phyloP scores from a whole-genome alignment of 2,888 invertebrate species.

The Vesta saturnalis region DNA sequence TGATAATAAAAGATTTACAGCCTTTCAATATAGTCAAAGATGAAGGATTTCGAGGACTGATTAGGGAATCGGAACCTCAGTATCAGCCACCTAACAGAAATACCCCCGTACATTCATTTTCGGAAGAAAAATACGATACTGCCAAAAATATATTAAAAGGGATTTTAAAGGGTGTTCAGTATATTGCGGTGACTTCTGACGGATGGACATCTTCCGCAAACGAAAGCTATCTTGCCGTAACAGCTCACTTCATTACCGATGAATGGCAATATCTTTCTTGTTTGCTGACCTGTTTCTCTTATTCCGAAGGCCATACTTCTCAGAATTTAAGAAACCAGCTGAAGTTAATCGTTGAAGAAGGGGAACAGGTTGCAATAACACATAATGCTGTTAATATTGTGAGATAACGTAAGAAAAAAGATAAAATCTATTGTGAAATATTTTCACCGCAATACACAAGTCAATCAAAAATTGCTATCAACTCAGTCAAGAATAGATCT shows the following conservation, averaged over 20 bases:
- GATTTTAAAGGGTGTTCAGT: not conserved
- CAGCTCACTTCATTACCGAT: constrained; percentile 33
- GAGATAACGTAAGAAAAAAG: constrained; percentile 14
- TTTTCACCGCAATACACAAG: constrained; percentile 30
- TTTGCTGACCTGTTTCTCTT: constrained; percentile 25
- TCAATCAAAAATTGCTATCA: constrained; percentile 28
- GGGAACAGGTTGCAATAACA: constrained; percentile 21
- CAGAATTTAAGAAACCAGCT: constrained; percentile 29
- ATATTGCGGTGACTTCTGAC: constrained; percentile 4
- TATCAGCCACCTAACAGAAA: constrained; percentile 21
- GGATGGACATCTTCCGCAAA: constrained; percentile 19
- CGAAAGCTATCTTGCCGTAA: constrained; percentile 27
- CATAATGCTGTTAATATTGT: constrained; percentile 34
- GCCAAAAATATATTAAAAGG: not conserved
- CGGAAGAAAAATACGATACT: not conserved
- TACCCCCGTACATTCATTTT: not conserved
- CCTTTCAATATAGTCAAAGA: constrained; percentile 14
- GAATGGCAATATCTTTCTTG: constrained; percentile 30
- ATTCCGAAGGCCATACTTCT: constrained; percentile 26
- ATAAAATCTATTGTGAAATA: constrained; percentile 33
- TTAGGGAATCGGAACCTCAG: not conserved
- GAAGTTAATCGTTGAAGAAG: constrained; percentile 16
- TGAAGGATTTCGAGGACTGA: constrained; percentile 10
- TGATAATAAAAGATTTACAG: constrained; percentile 18
- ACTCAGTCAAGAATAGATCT: constrained; percentile 31